phyloP scores from a whole-genome alignment of 2,888 invertebrate species.

The Pandemis cinnamomeana region DNA sequence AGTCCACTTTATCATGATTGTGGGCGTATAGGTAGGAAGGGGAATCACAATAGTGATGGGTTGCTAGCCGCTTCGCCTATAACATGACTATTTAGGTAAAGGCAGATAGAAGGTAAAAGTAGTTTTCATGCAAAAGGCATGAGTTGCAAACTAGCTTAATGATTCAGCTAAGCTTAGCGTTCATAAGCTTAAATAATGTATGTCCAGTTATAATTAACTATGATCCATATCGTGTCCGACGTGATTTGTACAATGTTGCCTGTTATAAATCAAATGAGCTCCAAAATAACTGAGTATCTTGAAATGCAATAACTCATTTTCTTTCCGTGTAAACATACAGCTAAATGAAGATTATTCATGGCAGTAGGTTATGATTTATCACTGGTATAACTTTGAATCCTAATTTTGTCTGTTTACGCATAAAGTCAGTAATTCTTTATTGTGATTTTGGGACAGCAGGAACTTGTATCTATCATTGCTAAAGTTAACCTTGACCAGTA shows the following conservation, averaged over 20 bases:
- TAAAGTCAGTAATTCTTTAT: background rate
- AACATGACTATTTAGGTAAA: no score
- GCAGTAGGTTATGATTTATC: slow-evolving; percentile 1
- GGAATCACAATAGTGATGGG: no score
- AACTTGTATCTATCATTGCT: background rate
- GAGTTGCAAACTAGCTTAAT: no score
- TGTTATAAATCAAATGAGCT: slow-evolving; percentile 23
- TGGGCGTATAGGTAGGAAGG: no score
- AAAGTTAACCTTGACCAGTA: no score
- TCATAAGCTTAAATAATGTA: background rate
- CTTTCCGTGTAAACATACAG: slow-evolving; percentile 26
- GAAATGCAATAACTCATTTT: slow-evolving; percentile 18
- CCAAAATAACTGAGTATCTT: slow-evolving; percentile 8
- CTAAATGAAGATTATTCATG: slow-evolving; percentile 2
- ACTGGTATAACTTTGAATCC: slow-evolving; percentile 1
- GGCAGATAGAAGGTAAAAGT: no score
- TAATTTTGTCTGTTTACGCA: background rate
- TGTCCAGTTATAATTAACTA: background rate
- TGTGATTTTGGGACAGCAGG: background rate
- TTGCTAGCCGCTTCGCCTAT: no score
- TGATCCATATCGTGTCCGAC: background rate
- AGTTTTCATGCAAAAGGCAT: no score
- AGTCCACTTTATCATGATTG: no score
- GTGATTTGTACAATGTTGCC: slow-evolving; percentile 15
- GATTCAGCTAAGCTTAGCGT: background rate